Conservation (phyloP, 2,888 invertebrate genomes). For the Mesorhabditis belari region DNA sequence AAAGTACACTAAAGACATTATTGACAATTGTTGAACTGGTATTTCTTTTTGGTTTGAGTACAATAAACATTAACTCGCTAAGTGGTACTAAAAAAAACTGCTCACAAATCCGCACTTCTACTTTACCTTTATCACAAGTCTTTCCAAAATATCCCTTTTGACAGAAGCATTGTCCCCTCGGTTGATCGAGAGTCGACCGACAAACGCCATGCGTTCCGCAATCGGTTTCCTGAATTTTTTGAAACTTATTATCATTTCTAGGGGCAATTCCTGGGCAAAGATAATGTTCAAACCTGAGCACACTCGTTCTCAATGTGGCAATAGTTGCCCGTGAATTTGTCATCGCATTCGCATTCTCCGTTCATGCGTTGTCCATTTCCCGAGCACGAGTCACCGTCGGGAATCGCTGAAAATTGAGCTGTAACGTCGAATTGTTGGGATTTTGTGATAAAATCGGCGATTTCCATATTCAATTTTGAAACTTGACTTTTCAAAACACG, state of each 20-base stretch:
- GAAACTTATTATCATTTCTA: background rate
- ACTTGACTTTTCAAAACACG: too few relatives aligned
- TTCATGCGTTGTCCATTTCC: constrained; percentile 64
- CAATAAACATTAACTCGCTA: too few relatives aligned
- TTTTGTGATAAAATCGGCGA: background rate
- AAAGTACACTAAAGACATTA: too few relatives aligned
- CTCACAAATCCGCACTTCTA: too few relatives aligned
- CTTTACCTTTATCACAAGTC: constrained; percentile 29
- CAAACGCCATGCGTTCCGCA: constrained; percentile 79
- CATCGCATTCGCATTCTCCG: constrained; percentile 53
- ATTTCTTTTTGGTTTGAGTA: too few relatives aligned
- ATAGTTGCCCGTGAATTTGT: constrained; percentile 69
- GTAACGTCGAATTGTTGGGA: background rate
- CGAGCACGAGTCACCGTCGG: constrained; percentile 74
- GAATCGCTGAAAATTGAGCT: constrained; percentile 14
- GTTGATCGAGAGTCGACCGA: constrained; percentile 59
- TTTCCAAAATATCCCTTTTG: constrained; percentile 71
- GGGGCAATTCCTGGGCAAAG: background rate
- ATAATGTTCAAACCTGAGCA: background rate
- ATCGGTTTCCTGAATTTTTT: constrained; percentile 57
- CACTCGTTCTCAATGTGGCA: constrained; percentile 73
- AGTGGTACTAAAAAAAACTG: too few relatives aligned
- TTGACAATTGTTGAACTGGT: too few relatives aligned
- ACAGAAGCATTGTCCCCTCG: constrained; percentile 70
- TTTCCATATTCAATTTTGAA: too few relatives aligned